Evolutionary conservation across 2,797 vertebrate species (phyloP), one percentile per base, ranked within the genome.

Genomic region (Ibycter americanus): DNA sequence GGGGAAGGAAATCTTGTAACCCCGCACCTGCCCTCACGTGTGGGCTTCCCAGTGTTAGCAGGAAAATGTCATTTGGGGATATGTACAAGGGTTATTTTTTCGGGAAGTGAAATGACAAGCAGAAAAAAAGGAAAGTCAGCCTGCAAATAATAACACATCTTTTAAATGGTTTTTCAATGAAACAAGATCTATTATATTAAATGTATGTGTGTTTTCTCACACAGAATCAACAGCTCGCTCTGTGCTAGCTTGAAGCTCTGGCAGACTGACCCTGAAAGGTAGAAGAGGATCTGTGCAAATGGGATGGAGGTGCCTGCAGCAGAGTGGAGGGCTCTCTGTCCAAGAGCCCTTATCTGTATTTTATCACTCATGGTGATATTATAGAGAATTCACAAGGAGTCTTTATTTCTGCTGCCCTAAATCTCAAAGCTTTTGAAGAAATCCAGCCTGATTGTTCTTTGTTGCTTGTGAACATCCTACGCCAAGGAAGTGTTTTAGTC

Each of bases 21-120:
- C 31, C 46, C 0, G 0, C 16, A 12, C 6, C 3, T 17, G 16
- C 11, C 58, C 34, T 58, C 20, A 11, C 9, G 1, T 11, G 5
- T 15, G 46, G 58, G 22, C 58, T 74, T 52, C 52, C 18, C 44
- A 18, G 0, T 1, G 11, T 38, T 32, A 32, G 19, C 29, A 46
- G 51, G 46, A 52, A 71, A 65, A 46, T 8, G n/a, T 18, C 52
- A 15, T 9, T 40, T 6, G 11, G n/a, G 9, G 26, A 12, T 46
- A 46, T 1, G 31, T 34, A 51, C 7, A 27, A 19, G 6, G 0
- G 8, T 3, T 85, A 15, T 38, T 70, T 25, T 52, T 47, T 71
- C 25, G 52, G 15, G 15, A 76, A 65, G 18, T 40, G 8, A 56
- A 51, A 58, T 38, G 51, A 21, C n/a, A 56, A 40, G 8, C 11